Conservation (phyloP, 2,888 invertebrate species). For the Syrista parreyssii region DNA sequence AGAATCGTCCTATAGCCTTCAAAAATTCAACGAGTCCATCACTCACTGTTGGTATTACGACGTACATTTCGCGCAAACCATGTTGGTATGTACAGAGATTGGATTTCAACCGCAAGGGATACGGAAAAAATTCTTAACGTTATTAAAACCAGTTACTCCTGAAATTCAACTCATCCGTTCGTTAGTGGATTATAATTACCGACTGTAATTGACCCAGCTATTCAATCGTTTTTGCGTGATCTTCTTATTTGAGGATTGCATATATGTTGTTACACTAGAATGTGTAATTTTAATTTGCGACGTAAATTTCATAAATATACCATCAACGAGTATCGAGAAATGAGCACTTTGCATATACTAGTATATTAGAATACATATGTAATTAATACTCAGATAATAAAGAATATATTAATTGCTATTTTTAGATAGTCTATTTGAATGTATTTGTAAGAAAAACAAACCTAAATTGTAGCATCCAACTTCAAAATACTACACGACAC, state of each 20-base stretch:
- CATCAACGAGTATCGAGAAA: neutral
- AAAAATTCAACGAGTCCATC: neutral
- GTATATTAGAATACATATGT: neutral
- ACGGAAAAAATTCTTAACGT: slow-evolving; percentile 43
- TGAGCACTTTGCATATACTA: neutral
- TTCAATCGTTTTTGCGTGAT: neutral
- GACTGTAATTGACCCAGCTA: neutral
- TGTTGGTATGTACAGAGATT: slow-evolving; percentile 47
- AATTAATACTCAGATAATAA: neutral
- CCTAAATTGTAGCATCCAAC: neutral
- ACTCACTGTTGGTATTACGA: neutral
- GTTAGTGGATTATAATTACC: slow-evolving; percentile 14
- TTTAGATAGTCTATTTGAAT: neutral
- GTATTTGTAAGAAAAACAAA: neutral
- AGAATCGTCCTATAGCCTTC: neutral
- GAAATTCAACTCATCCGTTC: slow-evolving; percentile 30
- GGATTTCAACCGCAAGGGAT: slow-evolving; percentile 48
- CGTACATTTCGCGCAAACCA: slow-evolving; percentile 1
- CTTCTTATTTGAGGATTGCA: neutral
- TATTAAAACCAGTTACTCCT: slow-evolving; percentile 44
- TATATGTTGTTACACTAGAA: neutral
- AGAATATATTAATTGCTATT: neutral
- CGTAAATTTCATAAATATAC: neutral
- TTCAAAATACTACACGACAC: neutral
- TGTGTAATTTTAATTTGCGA: neutral